Percentiles rank a stretch among this genome's conserved stretches.
These are phyloP conservation scores for Hippasteria phrygiana DNA, from an alignment of 53 echinoderm and acorn worm species.

Conservation along the genomic window DNA sequence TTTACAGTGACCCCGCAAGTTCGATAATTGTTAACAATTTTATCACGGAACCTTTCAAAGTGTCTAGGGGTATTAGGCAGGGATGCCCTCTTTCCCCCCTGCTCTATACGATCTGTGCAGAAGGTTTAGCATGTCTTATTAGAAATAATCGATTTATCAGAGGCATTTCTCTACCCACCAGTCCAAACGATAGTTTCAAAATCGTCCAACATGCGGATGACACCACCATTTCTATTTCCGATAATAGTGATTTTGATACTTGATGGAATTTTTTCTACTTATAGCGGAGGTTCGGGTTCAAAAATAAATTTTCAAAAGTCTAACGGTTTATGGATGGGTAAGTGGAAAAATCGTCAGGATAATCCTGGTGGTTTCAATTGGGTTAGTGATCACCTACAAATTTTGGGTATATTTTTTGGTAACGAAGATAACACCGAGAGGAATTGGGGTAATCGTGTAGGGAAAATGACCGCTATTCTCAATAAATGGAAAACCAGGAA, in stretches of 20 bases:
- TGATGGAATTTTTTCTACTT: background rate
- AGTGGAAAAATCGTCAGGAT: background rate
- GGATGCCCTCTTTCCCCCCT: no score
- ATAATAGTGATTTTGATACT: background rate
- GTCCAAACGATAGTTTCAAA: background rate
- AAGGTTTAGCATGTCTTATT: no score
- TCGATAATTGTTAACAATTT: no score
- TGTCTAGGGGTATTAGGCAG: constrained; percentile 10
- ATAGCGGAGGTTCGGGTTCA: background rate
- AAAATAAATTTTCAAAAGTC: constrained; percentile 16
- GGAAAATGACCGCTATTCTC: background rate
- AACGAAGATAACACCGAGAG: background rate
- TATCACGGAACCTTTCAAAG: constrained; percentile 16
- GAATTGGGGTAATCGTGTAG: background rate
- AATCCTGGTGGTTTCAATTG: constrained; percentile 2
- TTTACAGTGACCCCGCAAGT: background rate
- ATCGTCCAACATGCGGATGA: background rate
- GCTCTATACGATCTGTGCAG: no score
- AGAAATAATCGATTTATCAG: background rate
- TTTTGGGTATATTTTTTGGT: constrained; percentile 24
- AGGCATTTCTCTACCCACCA: background rate
- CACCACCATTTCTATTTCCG: background rate
- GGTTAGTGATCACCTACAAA: constrained; percentile 16
- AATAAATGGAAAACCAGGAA: background rate
- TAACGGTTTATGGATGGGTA: background rate